Evolutionary conservation across 2,888 invertebrate species (phyloP), one percentile per base, ranked within the genome.

Genomic region (Nomada fabriciana): DNA sequence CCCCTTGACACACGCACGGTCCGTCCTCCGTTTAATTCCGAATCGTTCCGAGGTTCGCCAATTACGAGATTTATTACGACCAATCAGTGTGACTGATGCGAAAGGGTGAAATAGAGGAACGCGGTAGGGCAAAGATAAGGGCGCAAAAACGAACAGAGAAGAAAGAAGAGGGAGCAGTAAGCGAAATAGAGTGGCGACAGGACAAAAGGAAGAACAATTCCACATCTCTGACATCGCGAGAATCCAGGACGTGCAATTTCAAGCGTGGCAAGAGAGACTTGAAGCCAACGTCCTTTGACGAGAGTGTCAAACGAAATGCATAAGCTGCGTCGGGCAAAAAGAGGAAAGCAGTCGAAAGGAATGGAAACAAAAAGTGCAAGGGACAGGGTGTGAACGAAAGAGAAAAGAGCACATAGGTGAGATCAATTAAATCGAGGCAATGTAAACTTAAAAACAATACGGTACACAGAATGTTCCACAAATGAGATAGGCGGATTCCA

Each of bases 251-350:
- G 84, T 43, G 47, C 67, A 80, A 80, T 80, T 85, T 72, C 71
- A 57, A 74, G 47, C 67, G 64, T 29, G 20, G 55, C 61, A 29
- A 63, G 43, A 63, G 67, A 52, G 75, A 55, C 57, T 65, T 69
- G 52, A 75, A 72, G 74, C 74, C 73, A 57, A 29, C 18, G 69
- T 80, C 36, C 77, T 77, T 84, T 80, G 80, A 83, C 74, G 68
- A 75, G 68, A 57, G 77, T 78, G 84, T 77, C 77, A 78, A 83
- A 76, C 77, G 72, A 83, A 78, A 80, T 80, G 80, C 70, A 63
- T 76, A 80, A 69, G 70, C 60, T 53, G 23, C 73, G 50, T 59
- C 61, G 63, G 18, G 59, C 18, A 63, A 67, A 71, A 67, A 53
- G 60, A 7, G 59, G 52, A 47, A 84, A 72, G 57, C 59, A 53